These are phyloP conservation scores for Progne subis DNA, from an alignment of 2,113 vertebrate species.

Conservation along the genomic window DNA sequence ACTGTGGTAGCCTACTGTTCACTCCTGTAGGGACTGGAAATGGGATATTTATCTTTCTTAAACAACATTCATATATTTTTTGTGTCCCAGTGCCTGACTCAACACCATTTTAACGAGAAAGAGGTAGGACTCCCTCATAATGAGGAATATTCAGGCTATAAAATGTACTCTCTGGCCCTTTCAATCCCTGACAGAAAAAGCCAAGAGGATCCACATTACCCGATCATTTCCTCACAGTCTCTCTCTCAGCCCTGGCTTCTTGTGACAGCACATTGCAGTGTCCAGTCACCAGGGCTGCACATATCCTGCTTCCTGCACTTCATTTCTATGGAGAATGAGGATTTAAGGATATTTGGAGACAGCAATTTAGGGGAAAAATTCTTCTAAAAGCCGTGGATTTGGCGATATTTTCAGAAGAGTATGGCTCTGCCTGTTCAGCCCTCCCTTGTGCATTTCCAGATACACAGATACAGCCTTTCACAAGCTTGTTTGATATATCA, in stretches of 20 bases:
- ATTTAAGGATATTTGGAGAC: not conserved
- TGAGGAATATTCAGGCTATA: not conserved
- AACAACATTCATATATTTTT: not conserved
- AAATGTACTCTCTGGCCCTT: not conserved
- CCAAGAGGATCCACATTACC: not conserved
- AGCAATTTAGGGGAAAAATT: not conserved
- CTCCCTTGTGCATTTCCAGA: not conserved
- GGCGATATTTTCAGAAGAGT: not conserved
- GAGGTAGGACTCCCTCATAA: not conserved
- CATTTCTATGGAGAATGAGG: not conserved
- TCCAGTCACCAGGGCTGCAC: not conserved
- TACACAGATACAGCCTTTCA: not conserved
- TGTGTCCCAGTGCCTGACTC: not conserved
- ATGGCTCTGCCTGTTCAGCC: not conserved
- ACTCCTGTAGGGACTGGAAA: not conserved
- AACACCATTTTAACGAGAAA: not conserved
- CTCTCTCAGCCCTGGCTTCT: not conserved
- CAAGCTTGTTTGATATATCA: not conserved
- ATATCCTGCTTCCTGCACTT: not conserved
- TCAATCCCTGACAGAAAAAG: not conserved
- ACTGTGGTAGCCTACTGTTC: not conserved
- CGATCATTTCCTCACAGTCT: not conserved
- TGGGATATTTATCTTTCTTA: not conserved
- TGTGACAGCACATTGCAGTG: not conserved
- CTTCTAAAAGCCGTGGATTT: not conserved